These are phyloP conservation scores for Xestoiulus laeticollis DNA, from an alignment of 2,888 invertebrate species.

Conservation along the genomic window DNA sequence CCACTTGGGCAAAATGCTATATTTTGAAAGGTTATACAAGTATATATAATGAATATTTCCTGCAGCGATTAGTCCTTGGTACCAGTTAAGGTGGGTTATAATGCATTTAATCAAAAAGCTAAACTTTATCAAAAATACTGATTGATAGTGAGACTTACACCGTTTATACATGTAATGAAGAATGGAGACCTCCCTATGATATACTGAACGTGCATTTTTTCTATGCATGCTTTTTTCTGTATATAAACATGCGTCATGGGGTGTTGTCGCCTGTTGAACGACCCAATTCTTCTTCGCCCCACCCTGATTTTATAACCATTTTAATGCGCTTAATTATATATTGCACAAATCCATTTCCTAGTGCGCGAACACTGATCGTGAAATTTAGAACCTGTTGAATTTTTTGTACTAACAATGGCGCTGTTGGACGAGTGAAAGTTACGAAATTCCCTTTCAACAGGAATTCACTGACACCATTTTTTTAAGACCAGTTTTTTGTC, in stretches of 20 bases:
- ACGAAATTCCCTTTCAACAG: slow-evolving; percentile 18
- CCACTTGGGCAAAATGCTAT: no score
- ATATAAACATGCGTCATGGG: not conserved
- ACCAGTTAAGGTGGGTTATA: not conserved
- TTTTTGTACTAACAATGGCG: not conserved
- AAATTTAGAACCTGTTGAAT: not conserved
- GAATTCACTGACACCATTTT: slow-evolving; percentile 24
- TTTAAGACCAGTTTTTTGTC: slow-evolving; percentile 27
- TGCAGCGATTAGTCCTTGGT: not conserved
- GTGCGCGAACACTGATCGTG: not conserved
- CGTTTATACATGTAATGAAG: not conserved
- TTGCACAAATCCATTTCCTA: slow-evolving; percentile 30
- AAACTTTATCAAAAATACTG: not conserved
- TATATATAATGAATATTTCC: no score
- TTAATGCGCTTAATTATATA: slow-evolving; percentile 33
- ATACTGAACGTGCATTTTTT: not conserved
- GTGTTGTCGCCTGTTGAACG: not conserved
- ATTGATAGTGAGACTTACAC: not conserved
- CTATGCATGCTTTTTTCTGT: not conserved
- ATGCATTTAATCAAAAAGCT: not conserved
- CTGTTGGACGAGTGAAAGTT: slow-evolving; percentile 19
- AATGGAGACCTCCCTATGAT: not conserved
- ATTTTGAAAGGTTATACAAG: no score
- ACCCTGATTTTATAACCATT: slow-evolving; percentile 12
- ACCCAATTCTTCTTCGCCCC: slow-evolving; percentile 18